phyloP scores from a whole-genome alignment of 2,797 vertebrate species.

The Chaenodraco wilsoni region DNA sequence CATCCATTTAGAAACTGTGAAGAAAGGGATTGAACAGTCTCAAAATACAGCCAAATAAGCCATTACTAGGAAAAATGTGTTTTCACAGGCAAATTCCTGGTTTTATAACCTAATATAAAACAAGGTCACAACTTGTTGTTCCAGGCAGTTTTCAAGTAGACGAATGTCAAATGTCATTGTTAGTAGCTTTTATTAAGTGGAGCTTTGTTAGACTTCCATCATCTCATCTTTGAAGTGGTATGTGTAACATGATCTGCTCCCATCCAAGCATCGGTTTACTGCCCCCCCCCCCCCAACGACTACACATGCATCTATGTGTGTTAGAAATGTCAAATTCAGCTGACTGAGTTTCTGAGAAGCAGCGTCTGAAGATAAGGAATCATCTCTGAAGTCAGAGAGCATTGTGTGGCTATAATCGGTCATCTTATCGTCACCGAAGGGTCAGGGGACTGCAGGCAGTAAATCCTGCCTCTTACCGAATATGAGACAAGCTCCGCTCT shows the following conservation, averaged over 20 bases:
- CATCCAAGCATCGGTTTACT: conserved; percentile 42
- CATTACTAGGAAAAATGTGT: conserved; percentile 33
- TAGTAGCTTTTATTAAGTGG: conserved; percentile 43
- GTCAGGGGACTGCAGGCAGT: conserved; percentile 35
- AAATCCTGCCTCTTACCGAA: conserved; percentile 50
- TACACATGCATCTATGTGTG: conserved; percentile 36
- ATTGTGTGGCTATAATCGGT: conserved; percentile 8
- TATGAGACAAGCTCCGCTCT: conserved; percentile 53
- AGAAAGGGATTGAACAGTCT: conserved; percentile 36
- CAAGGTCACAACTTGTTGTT: conserved; percentile 14
- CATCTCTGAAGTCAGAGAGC: conserved; percentile 45
- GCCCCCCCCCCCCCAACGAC: conserved; percentile 43
- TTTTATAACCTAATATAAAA: conserved; percentile 26
- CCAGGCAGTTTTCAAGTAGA: conserved; percentile 27
- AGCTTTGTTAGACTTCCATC: conserved; percentile 56
- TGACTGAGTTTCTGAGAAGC: conserved; percentile 42
- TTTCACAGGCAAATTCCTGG: conserved; percentile 37
- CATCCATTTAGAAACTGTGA: conserved; percentile 47
- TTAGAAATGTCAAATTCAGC: conserved; percentile 51
- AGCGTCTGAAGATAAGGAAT: conserved; percentile 58
- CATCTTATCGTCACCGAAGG: conserved; percentile 60
- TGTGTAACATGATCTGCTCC: conserved; percentile 60
- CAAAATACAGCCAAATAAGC: conserved; percentile 43
- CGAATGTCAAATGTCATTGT: conserved; percentile 47
- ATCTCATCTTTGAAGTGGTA: conserved; percentile 58